A percentile compares a stretch with the other conserved stretches of the same genome.
Evolutionary conservation across 2,888 invertebrate genomes (phyloP).

Genomic region (Prostheceraeus crozeri): DNA sequence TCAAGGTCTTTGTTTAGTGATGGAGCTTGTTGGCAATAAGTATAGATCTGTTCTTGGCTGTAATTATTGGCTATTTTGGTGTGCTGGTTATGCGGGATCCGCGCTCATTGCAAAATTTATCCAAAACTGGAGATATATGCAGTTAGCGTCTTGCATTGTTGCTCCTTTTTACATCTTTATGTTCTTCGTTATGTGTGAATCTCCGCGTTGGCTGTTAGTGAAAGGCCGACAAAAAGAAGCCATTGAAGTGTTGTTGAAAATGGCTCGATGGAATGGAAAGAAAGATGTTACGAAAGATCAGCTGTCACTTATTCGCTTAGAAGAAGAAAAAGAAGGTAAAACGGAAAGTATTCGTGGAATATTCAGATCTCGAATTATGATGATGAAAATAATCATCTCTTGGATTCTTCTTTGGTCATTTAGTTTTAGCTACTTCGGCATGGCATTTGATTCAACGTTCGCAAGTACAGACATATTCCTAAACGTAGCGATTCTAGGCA

Average conservation of each 20-base stretch:
- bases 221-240: slow-evolving; percentile 23
- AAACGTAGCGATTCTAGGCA: slow-evolving; percentile 20
- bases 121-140: slow-evolving; percentile 15
- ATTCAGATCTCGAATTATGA: slow-evolving; percentile 23
- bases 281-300: slow-evolving; percentile 32
- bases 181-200: slow-evolving; percentile 29
- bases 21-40: slow-evolving; percentile 6
- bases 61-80: slow-evolving; percentile 31
- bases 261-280: slow-evolving; percentile 20
- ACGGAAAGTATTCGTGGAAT: slow-evolving; percentile 24
- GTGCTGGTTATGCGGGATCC: slow-evolving; percentile 26
- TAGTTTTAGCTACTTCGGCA: slow-evolving; percentile 19
- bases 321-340: too few species aligned
- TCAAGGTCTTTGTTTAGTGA: slow-evolving; percentile 28
- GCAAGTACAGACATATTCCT: slow-evolving; percentile 32
- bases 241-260: neutral
- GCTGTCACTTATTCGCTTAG: too few species aligned
- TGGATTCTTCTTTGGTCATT: slow-evolving; percentile 1
- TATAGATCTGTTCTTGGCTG: slow-evolving; percentile 29
- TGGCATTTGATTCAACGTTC: slow-evolving; percentile 9
- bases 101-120: slow-evolving; percentile 9
- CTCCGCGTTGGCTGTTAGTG: slow-evolving; percentile 32
- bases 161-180: slow-evolving; percentile 20
- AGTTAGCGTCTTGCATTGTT: slow-evolving; percentile 19
- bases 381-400: too few species aligned